Evolutionary conservation across 2,113 vertebrate species (phyloP), one percentile per base, ranked within the genome.

Genomic region (Nerophis lumbriciformis): DNA sequence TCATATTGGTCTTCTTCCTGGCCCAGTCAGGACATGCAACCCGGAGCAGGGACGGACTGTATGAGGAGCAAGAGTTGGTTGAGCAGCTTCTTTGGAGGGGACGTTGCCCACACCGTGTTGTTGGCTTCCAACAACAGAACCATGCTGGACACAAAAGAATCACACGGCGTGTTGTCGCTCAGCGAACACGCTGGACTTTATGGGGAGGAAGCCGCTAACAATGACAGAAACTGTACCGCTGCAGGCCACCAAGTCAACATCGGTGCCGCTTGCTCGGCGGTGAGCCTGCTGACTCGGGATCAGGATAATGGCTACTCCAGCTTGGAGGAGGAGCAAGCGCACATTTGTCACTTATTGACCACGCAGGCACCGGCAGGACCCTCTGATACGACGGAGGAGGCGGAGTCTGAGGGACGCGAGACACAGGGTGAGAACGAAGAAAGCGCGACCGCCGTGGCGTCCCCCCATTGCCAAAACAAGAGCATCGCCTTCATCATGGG

Each of bases 401-500:
- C 4, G 5, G 45, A 38, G 35, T 48, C 64, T 0, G 60, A 47
- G 13, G n/a, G 68, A 11, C 44, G 59, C 1, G 55, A 38, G 8
- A 15, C 10, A 13, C 19, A 37, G 4, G 38, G 39, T 42, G 39
- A 59, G 1, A 53, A 65, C 5, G 54, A 71, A 14, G 61, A 55
- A 4, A 64, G 8, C 0, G 59, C 45, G 0, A 0, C 54, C 0
- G 0, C 70, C 35, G 42, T 45, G 42, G 5, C 15, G 5, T 59
- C 80, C 2, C 92, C 92, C 0, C 77, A 53, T 0, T 98, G 95
- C 54, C 86, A 87, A 2, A 99, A 99, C 83, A 94, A 88, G 55
- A 21, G 90, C 10, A 98, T 98, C n/a, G 92, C 94, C 59, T 98
- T 92, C 75, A 99, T 99, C 74, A 89, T 99, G 83, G 94, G 97